Conservation (phyloP, 2,888 invertebrate genomes). For the Acanthopleura granulata region DNA sequence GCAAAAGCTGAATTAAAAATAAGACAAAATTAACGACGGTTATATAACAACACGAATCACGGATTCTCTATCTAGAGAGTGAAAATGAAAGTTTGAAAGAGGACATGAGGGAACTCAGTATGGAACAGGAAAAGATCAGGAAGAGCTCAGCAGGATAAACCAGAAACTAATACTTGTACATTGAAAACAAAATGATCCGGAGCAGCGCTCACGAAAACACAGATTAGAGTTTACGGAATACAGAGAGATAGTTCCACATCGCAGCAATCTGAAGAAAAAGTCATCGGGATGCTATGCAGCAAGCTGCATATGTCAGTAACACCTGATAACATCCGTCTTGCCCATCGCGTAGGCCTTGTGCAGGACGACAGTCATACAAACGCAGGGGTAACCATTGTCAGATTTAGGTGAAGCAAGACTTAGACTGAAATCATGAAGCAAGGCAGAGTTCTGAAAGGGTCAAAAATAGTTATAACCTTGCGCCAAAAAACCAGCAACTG, state of each 20-base stretch:
- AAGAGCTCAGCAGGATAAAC: not conserved
- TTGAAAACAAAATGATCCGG: conserved; percentile 1
- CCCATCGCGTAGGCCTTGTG: not conserved
- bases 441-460: not conserved
- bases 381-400: not conserved
- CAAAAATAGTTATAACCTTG: conserved; percentile 1
- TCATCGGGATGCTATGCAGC: not conserved
- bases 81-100: not conserved
- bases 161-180: not conserved
- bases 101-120: not conserved
- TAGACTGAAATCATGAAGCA: not conserved
- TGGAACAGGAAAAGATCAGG: not conserved
- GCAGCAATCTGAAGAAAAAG: too few relatives aligned
- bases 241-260: too few relatives aligned
- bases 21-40: too few relatives aligned
- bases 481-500: not conserved
- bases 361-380: not conserved
- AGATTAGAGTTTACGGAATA: not conserved
- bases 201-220: not conserved
- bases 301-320: not conserved
- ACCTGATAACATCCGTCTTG: not conserved
- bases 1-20: too few relatives aligned
- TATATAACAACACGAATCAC: not conserved
- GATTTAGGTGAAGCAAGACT: not conserved
- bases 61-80: not conserved